phyloP scores from a whole-genome alignment of 2,888 invertebrate genomes.

The Pteria penguin region DNA sequence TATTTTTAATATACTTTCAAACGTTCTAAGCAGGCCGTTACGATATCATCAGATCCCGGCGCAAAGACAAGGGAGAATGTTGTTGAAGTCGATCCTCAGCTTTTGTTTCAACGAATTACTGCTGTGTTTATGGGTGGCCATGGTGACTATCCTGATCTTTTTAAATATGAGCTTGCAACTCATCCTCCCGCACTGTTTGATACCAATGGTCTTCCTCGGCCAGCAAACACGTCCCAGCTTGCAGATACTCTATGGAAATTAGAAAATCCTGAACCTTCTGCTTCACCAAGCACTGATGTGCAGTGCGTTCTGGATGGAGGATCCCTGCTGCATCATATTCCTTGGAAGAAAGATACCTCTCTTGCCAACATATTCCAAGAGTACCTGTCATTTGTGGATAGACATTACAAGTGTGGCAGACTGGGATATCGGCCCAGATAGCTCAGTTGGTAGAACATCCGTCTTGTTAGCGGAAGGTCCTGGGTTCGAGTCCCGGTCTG shows the following conservation, averaged over 20 bases:
- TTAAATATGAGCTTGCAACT: conserved; percentile 49
- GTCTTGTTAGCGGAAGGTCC: too few relatives aligned
- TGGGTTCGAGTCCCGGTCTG: too few relatives aligned
- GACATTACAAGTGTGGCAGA: too few relatives aligned
- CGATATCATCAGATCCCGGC: conserved; percentile 24
- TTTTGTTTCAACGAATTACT: conserved; percentile 54
- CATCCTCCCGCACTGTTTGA: conserved; percentile 50
- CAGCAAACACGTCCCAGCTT: conserved; percentile 46
- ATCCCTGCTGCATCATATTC: conserved; percentile 33
- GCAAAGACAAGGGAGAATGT: conserved; percentile 34
- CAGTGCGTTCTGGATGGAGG: conserved; percentile 45
- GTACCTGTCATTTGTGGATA: too few relatives aligned
- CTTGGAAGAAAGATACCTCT: conserved; percentile 35
- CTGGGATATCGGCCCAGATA: too few relatives aligned
- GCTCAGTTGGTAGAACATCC: too few relatives aligned
- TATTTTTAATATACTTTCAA: conserved; percentile 42
- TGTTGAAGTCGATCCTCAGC: conserved; percentile 54
- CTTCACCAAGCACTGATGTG: not conserved
- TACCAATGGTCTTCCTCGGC: conserved; percentile 28
- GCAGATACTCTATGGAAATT: conserved; percentile 50
- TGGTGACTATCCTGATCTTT: conserved; percentile 22
- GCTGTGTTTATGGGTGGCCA: conserved; percentile 33
- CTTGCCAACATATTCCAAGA: conserved; percentile 37
- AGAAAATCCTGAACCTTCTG: not conserved
- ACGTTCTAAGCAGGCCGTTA: conserved; percentile 44